A percentile compares a stretch with the other conserved stretches of the same genome.
phyloP scores from a whole-genome alignment of 2,888 invertebrate species.

The Xylocampa areola region DNA sequence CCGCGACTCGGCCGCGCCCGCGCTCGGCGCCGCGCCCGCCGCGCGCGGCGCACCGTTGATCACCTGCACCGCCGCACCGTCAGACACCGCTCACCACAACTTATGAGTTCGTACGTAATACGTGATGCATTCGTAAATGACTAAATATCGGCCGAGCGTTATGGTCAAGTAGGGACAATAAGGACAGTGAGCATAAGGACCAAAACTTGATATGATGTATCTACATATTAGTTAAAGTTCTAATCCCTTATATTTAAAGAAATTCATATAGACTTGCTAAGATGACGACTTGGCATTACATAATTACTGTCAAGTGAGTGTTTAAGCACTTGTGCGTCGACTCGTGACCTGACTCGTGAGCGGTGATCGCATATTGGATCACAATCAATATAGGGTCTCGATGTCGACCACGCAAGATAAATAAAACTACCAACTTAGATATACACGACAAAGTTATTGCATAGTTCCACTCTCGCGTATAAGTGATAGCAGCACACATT shows the following conservation, averaged over 20 bases:
- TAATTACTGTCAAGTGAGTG: too few species aligned
- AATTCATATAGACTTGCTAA: too few species aligned
- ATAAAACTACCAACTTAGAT: background rate
- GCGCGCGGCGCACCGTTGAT: constrained; percentile 81
- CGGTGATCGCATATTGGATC: background rate
- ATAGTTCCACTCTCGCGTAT: background rate
- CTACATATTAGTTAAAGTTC: too few species aligned
- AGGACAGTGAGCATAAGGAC: background rate
- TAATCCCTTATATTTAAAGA: too few species aligned
- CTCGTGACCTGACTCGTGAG: too few species aligned
- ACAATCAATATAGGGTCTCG: background rate
- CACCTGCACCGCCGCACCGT: constrained; percentile 72
- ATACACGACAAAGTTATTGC: background rate
- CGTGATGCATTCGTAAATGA: constrained; percentile 9
- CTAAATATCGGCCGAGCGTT: constrained; percentile 22
- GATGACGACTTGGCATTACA: too few species aligned
- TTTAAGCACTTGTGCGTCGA: too few species aligned
- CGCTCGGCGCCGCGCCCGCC: constrained; percentile 60
- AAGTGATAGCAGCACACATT: background rate
- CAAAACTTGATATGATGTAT: too few species aligned
- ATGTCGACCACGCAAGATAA: background rate
- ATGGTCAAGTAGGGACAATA: too few species aligned
- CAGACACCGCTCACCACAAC: constrained; percentile 35
- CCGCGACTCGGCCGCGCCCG: constrained; percentile 73
- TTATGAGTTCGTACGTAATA: too few species aligned